Percentiles rank a stretch among this genome's conserved stretches.
phyloP scores from a whole-genome alignment of 2,888 invertebrate species.

The Tortricodes alternella region DNA sequence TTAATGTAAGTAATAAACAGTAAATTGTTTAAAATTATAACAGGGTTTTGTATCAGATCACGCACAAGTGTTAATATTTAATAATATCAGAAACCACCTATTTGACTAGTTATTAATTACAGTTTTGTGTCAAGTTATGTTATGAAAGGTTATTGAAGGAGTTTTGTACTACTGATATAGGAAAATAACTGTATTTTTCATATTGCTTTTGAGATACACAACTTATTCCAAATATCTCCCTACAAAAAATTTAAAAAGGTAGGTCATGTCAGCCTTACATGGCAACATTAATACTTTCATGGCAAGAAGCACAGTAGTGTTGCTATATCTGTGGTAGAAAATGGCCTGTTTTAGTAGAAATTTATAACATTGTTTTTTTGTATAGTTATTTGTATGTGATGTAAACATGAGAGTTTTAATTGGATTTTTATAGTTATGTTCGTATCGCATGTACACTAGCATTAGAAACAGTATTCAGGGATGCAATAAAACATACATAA shows the following conservation, averaged over 20 bases:
- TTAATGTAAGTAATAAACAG: not conserved
- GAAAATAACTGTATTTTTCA: too few relatives aligned
- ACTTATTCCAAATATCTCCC: too few relatives aligned
- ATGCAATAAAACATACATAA: constrained; percentile 75
- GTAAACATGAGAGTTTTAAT: constrained; percentile 54
- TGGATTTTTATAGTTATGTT: constrained; percentile 51
- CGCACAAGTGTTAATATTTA: constrained; percentile 25
- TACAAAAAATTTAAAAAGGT: too few relatives aligned
- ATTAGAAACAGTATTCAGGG: constrained; percentile 75
- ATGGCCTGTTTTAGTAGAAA: constrained; percentile 57
- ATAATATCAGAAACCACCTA: constrained; percentile 21
- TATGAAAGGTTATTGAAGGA: constrained; percentile 29
- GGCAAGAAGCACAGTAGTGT: not conserved
- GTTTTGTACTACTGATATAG: constrained; percentile 23
- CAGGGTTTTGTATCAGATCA: constrained; percentile 49
- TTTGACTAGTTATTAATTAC: constrained; percentile 27
- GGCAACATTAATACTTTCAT: not conserved
- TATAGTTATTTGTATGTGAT: constrained; percentile 59
- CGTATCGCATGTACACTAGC: constrained; percentile 70
- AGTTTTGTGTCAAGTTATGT: constrained; percentile 35
- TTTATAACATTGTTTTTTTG: constrained; percentile 64
- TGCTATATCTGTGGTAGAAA: constrained; percentile 12
- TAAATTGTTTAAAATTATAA: constrained; percentile 37
- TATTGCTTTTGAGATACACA: too few relatives aligned
- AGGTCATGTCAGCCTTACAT: too few relatives aligned